Evolutionary conservation across 2,888 invertebrate species (phyloP), one percentile per base, ranked within the genome.

Genomic region (Tillus elongatus): DNA sequence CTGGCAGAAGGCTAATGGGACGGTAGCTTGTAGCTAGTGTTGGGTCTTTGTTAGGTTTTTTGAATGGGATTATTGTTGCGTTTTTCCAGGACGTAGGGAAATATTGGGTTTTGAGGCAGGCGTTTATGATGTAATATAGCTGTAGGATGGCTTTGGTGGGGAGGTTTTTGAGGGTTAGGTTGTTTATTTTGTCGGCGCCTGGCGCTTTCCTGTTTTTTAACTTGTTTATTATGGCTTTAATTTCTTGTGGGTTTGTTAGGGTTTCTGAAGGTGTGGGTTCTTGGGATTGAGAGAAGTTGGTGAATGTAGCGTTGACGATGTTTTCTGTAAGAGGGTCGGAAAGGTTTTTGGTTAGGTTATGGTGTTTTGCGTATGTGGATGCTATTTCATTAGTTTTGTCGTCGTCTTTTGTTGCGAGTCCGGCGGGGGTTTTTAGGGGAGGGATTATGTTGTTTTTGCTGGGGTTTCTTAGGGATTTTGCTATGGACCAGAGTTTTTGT

Each of bases 31-130:
- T 24, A 4, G 47, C 43, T 3, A 33, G 16, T 4, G 29, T 40
- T 6, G 15, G 33, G 13, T 44, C 37, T 39, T 49, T 47, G 2
- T 40, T 41, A 2, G 45, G 50, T 45, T 50, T 50, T 1, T 15
- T 39, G 9, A 49, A 40, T 1, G 46, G 41, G n/a, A 47, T 26
- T 4, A 50, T 35, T 27, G 35, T 41, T 2, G 48, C 52, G 9
- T 33, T 30, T 46, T 49, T 49, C 50, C 48, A 51, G 1, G 2
- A 1, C 1, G n/a, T 35, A 4, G 51, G 49, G 31, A 47, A 52
- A 32, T 49, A 37, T 1, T 30, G 26, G 2, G 37, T 3, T 42
- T 35, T 45, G 3, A 45, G 9, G 8, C 36, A 38, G 1, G 39
- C 33, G 13, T 50, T 50, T n/a, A 43, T 37, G 4, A 49, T 49